phyloP scores from a whole-genome alignment of 2,888 invertebrate species.

The Phaedon cochleariae region DNA sequence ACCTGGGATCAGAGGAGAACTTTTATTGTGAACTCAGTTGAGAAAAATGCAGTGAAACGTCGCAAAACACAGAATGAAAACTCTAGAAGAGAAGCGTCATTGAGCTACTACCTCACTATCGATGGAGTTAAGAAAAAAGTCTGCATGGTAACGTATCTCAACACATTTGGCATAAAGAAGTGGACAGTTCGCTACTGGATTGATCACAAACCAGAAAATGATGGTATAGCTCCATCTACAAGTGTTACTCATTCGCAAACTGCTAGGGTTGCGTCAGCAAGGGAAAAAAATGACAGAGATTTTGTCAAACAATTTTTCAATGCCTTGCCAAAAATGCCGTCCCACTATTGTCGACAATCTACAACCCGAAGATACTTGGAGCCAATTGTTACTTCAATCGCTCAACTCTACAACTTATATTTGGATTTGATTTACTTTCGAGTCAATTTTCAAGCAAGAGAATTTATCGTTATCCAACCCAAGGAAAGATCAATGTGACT shows the following conservation, averaged over 20 bases:
- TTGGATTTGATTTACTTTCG: conserved; percentile 10
- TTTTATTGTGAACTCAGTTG: conserved; percentile 19
- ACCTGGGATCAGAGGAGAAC: conserved; percentile 13
- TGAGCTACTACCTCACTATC: conserved; percentile 18
- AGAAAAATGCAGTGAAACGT: conserved; percentile 17
- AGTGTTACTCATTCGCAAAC: background rate
- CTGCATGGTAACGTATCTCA: conserved; percentile 20
- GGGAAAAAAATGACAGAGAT: conserved; percentile 12
- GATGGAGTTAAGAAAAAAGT: conserved; percentile 10
- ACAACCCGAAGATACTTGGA: conserved; percentile 25
- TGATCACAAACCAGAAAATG: conserved; percentile 18
- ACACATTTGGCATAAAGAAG: conserved; percentile 14
- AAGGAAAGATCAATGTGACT: conserved; percentile 27
- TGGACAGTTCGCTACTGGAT: background rate
- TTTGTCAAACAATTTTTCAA: conserved; percentile 13
- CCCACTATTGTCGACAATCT: conserved; percentile 29
- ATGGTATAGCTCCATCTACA: conserved; percentile 10
- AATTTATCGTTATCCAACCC: conserved; percentile 24
- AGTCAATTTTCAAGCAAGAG: conserved; percentile 14
- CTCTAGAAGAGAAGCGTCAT: conserved; percentile 15
- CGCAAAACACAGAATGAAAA: conserved; percentile 19
- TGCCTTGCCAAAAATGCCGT: conserved; percentile 17
- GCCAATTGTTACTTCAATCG: conserved; percentile 7
- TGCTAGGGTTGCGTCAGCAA: background rate
- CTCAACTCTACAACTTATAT: background rate